These are phyloP conservation scores for Morpho deidamia DNA, from an alignment of 2,888 invertebrate species.

Conservation along the genomic window DNA sequence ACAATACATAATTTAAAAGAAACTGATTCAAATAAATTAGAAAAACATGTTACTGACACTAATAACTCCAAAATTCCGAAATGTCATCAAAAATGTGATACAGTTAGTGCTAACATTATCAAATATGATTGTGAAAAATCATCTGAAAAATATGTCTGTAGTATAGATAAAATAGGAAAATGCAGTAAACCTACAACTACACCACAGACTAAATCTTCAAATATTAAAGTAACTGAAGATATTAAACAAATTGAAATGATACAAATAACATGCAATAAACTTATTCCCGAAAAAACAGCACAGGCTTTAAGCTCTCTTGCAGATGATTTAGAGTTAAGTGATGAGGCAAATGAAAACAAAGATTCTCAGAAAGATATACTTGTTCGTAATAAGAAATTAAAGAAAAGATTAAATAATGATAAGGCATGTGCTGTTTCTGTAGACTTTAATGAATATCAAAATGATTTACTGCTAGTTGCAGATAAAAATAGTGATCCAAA, in stretches of 20 bases:
- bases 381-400: slow-evolving; percentile 1
- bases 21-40: not conserved
- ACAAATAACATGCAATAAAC: not conserved
- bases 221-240: too few species aligned
- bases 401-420: slow-evolving; percentile 4
- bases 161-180: not conserved
- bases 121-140: not conserved
- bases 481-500: slow-evolving; percentile 1
- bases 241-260: not conserved
- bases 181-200: not conserved
- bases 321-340: slow-evolving; percentile 63
- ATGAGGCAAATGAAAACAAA: slow-evolving; percentile 50
- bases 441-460: slow-evolving; percentile 1
- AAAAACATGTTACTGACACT: not conserved
- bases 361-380: slow-evolving; percentile 15
- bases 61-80: slow-evolving; percentile 36
- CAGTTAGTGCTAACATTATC: not conserved
- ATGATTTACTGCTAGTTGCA: not conserved
- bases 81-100: slow-evolving; percentile 18
- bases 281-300: not conserved
- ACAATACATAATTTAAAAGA: not conserved
- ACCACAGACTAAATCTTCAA: too few species aligned
- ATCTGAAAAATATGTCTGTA: not conserved
- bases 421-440: not conserved
- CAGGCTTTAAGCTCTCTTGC: slow-evolving; percentile 40